phyloP scores from a whole-genome alignment of 1,140 invertebrate genomes.

The Parapsyche elsis region DNA sequence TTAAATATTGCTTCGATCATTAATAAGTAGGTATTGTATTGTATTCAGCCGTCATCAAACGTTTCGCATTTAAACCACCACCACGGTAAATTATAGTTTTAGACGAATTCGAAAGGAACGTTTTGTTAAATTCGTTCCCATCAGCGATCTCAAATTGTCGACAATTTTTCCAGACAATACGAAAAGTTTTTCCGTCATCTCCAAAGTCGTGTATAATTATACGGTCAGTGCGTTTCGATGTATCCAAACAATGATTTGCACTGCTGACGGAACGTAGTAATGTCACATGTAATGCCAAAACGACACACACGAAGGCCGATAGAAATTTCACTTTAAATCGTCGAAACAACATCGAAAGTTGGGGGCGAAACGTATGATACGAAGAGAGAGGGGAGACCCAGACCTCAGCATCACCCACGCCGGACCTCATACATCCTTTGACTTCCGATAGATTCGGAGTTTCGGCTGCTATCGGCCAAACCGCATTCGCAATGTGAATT shows the following conservation, averaged over 20 bases:
- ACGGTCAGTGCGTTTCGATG: background rate
- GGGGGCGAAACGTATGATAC: background rate
- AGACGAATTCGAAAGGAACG: background rate
- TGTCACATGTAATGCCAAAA: background rate
- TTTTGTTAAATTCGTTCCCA: background rate
- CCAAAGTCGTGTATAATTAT: too few species aligned
- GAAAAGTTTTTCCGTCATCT: background rate
- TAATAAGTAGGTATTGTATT: too few species aligned
- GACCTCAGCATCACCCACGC: background rate
- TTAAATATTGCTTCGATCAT: too few species aligned
- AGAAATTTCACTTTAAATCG: constrained; percentile 45
- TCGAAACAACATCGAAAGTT: constrained; percentile 33
- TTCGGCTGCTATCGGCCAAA: background rate
- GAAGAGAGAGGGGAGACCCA: background rate
- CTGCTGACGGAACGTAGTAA: too few species aligned
- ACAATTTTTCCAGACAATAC: background rate
- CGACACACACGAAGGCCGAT: background rate
- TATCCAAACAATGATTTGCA: background rate
- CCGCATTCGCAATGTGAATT: background rate
- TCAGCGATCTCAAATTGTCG: background rate
- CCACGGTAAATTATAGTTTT: too few species aligned
- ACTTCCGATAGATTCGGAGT: background rate
- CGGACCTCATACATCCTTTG: constrained; percentile 38
- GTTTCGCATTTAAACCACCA: too few species aligned
- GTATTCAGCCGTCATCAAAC: too few species aligned